Conservation (phyloP, 2,113 vertebrate genomes). For the Oryzias woworae region DNA sequence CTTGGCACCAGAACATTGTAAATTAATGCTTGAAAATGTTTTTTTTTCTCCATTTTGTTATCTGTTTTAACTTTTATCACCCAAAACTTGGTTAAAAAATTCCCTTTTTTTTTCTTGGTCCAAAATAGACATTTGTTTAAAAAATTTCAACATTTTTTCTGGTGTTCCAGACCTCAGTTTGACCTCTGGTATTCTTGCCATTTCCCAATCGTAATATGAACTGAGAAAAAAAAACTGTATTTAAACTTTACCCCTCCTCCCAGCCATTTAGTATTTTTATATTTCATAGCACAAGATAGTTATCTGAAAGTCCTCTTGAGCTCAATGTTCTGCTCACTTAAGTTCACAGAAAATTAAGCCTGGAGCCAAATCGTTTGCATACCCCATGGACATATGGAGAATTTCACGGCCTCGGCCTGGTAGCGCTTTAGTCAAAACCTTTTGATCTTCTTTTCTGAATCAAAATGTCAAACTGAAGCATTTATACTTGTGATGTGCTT, state of each 20-base stretch:
- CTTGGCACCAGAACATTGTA: too few relatives aligned
- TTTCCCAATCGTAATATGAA: neutral
- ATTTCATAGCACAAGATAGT: neutral
- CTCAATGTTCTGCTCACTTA: too few relatives aligned
- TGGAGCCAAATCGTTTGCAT: neutral
- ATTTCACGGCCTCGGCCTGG: neutral
- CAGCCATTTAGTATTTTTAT: neutral
- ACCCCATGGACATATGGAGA: neutral
- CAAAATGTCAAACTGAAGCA: neutral
- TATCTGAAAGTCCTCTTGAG: neutral
- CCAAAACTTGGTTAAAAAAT: neutral
- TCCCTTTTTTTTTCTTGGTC: neutral
- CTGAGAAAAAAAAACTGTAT: neutral
- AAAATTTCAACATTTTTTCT: neutral
- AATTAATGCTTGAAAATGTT: too few relatives aligned
- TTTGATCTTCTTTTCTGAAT: neutral
- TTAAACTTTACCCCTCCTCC: neutral
- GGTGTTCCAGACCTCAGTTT: neutral
- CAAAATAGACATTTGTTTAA: neutral
- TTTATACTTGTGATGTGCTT: slow-evolving; percentile 9
- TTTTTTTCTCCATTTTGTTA: too few relatives aligned
- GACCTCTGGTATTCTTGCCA: neutral
- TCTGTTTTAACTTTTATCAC: neutral
- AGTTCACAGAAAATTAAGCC: too few relatives aligned
- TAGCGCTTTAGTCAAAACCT: neutral